Percentiles rank a stretch among this genome's conserved stretches.
Conservation (phyloP, 2,888 invertebrate genomes). For the Amphiduros pacificus region DNA sequence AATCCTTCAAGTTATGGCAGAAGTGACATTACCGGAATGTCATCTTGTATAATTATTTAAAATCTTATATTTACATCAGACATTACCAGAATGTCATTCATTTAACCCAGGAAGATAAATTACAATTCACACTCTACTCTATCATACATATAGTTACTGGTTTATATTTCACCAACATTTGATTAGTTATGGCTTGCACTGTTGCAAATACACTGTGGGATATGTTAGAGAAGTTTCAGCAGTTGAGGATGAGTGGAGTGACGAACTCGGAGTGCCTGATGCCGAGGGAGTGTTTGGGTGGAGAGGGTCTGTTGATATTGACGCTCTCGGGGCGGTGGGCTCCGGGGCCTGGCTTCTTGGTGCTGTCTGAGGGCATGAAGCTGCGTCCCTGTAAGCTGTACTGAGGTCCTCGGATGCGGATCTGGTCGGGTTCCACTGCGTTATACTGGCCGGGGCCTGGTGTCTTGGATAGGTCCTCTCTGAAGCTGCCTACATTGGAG, state of each 20-base stretch:
- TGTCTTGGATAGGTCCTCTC: slow-evolving; percentile 27
- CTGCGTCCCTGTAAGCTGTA: slow-evolving; percentile 82
- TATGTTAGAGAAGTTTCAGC: too few relatives aligned
- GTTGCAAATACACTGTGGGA: too few relatives aligned
- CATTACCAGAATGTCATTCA: too few relatives aligned
- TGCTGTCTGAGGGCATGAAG: slow-evolving; percentile 73
- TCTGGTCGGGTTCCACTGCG: slow-evolving; percentile 66
- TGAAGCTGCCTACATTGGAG: slow-evolving; percentile 16
- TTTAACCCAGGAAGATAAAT: too few relatives aligned
- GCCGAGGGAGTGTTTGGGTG: slow-evolving; percentile 44
- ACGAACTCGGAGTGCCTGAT: slow-evolving; percentile 39
- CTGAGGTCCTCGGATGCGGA: slow-evolving; percentile 69
- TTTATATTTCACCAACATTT: too few relatives aligned
- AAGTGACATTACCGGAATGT: too few relatives aligned
- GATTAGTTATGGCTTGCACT: too few relatives aligned
- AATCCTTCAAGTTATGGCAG: too few relatives aligned
- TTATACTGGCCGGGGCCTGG: slow-evolving; percentile 76
- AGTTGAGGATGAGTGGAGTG: slow-evolving; percentile 11
- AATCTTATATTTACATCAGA: too few relatives aligned
- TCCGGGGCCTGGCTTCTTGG: slow-evolving; percentile 82
- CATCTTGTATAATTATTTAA: too few relatives aligned
- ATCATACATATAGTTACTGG: too few relatives aligned
- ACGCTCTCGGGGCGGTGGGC: slow-evolving; percentile 92
- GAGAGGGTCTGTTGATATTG: slow-evolving; percentile 36
- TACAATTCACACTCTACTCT: too few relatives aligned